Evolutionary conservation across 2,797 vertebrate species (phyloP), one percentile per base, ranked within the genome.

Genomic region (Cossypha heuglini): DNA sequence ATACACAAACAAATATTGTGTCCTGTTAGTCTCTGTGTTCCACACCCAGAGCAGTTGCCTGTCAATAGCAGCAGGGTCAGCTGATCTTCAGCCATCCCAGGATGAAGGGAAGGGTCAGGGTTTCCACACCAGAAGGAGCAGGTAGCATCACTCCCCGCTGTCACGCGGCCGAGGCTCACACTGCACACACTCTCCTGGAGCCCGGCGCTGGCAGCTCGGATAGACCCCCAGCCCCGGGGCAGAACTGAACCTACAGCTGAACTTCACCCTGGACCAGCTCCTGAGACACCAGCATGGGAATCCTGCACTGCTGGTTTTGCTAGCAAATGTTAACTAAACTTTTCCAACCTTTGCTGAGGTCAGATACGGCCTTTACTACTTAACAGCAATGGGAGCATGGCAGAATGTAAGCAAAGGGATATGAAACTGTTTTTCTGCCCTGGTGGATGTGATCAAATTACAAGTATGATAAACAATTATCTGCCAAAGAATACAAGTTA

Each of bases 401-500:
- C 8, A 93, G 72, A 86, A 80, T 38, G 37, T 77, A 94, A 94
- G 46, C 89, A 85, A 86, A 88, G 72, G 72, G 89, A 80, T 94
- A 81, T 17, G 83, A 33, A 80, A 80, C 19, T 94, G 26, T 93
- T 96, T 92, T 96, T 93, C 75, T 96, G 72, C 81, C 86, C 88
- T 81, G 54, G 66, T 88, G 51, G 71, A 81, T 15, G 40, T 28
- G 82, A 94, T 96, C 85, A 84, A 35, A 83, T 96, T 87, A 83
- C 93, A 94, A 93, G 46, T 49, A 90, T 21, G 67, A 93, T 43
- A 93, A 94, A 77, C 68, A 89, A 64, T 58, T 94, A 46, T 62
- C 61, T 89, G 92, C 96, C 96, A 96, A 94, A 63, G 33, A 92
- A 87, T 25, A 84, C 81, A 94, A 90, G 40, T 55, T 45, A 93